Conservation (phyloP, 2,797 vertebrate species). For the Thaleichthys pacificus region DNA sequence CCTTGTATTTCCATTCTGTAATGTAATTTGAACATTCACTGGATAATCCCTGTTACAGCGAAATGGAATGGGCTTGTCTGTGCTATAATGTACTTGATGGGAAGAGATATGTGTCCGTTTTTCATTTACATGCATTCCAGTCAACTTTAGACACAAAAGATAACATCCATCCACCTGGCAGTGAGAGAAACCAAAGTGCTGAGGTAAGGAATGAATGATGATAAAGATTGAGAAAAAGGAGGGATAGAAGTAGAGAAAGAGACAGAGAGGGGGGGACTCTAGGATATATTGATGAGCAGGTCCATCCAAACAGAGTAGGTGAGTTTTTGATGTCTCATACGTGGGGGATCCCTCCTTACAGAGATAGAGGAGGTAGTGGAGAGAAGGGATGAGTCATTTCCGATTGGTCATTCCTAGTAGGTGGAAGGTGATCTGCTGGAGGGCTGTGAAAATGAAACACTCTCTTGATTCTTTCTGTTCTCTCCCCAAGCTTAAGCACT, state of each 20-base stretch:
- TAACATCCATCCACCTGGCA: too few species aligned
- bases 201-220: too few species aligned
- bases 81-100: too few species aligned
- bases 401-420: background rate
- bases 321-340: background rate
- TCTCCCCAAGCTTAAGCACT: background rate
- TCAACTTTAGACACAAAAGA: too few species aligned
- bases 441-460: background rate
- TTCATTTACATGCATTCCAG: too few species aligned
- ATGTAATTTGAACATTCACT: too few species aligned
- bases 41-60: too few species aligned
- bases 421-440: background rate
- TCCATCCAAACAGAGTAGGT: background rate
- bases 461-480: background rate
- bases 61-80: too few species aligned
- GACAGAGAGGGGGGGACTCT: background rate
- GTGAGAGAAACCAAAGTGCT: too few species aligned
- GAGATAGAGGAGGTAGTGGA: slow-evolving; percentile 5
- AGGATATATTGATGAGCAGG: background rate
- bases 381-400: slow-evolving; percentile 34
- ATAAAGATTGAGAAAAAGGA: too few species aligned
- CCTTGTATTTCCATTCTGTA: too few species aligned
- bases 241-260: background rate
- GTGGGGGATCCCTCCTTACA: slow-evolving; percentile 12
- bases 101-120: too few species aligned